A percentile compares a stretch with the other conserved stretches of the same genome.
These are phyloP conservation scores for Corythoichthys intestinalis DNA, from an alignment of 2,113 vertebrate species.

Conservation along the genomic window DNA sequence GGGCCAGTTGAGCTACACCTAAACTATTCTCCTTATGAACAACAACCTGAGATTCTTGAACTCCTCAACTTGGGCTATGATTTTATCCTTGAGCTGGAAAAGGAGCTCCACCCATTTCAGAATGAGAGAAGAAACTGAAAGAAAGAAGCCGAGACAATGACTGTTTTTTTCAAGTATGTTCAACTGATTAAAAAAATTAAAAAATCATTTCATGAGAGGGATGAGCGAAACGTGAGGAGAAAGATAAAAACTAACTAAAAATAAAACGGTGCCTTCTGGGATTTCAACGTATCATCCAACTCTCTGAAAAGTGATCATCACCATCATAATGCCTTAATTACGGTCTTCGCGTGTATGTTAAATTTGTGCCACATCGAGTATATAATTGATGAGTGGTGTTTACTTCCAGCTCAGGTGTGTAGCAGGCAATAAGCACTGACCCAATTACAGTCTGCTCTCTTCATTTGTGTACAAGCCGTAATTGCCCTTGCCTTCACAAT, in stretches of 20 bases:
- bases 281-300: background rate
- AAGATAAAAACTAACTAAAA: background rate
- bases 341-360: constrained; percentile 25
- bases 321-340: background rate
- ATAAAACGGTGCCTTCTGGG: background rate
- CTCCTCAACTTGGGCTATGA: no score
- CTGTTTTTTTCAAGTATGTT: no score
- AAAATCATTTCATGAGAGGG: no score
- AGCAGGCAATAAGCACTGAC: constrained; percentile 71
- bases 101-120: no score
- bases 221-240: background rate
- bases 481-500: constrained; percentile 74
- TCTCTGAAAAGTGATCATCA: background rate
- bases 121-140: no score
- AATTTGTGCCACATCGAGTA: constrained; percentile 44
- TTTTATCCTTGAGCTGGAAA: no score
- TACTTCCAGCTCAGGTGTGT: constrained; percentile 71
- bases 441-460: constrained; percentile 70
- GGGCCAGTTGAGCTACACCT: no score
- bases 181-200: no score
- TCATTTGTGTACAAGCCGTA: constrained; percentile 75
- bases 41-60: no score
- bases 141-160: no score
- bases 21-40: no score
- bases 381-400: constrained; percentile 69